Evolutionary conservation across 1,140 invertebrate species (phyloP).

Genomic region (Homarus americanus): DNA sequence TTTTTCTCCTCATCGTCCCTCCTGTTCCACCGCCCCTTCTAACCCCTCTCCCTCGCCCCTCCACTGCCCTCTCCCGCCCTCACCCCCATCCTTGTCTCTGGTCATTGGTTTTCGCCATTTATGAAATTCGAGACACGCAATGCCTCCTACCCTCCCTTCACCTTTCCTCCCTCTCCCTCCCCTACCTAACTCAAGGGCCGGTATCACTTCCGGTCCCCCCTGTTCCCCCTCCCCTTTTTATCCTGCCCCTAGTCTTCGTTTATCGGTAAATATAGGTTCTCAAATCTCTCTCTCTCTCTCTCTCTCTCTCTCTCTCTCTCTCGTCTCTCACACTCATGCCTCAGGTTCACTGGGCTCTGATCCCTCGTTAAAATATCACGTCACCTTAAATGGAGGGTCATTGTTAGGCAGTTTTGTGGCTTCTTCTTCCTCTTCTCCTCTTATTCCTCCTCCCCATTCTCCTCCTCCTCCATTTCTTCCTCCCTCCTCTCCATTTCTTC

Average conservation of each 20-base stretch:
- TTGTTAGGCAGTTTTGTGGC: too few species aligned
- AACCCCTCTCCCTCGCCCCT: neutral
- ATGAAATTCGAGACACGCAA: neutral
- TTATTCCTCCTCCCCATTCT: too few species aligned
- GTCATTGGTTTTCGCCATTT: neutral
- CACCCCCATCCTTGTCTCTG: neutral
- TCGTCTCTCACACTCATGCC: too few species aligned
- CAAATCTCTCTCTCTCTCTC: too few species aligned
- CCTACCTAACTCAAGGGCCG: neutral
- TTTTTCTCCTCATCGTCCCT: neutral
- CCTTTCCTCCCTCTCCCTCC: neutral
- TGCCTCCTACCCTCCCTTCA: too few species aligned
- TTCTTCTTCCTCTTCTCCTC: too few species aligned
- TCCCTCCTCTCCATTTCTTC: too few species aligned
- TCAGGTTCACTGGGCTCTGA: too few species aligned
- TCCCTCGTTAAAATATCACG: too few species aligned
- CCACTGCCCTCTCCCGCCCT: neutral
- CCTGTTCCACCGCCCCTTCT: neutral
- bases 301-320: too few species aligned
- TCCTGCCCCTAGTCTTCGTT: neutral
- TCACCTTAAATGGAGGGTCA: too few species aligned
- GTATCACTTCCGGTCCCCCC: neutral
- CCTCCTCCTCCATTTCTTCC: too few species aligned
- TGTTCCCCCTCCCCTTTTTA: neutral
- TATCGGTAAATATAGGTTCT: neutral